Conservation (phyloP, 2,888 invertebrate species). For the Macrosoma leucophasiata region DNA sequence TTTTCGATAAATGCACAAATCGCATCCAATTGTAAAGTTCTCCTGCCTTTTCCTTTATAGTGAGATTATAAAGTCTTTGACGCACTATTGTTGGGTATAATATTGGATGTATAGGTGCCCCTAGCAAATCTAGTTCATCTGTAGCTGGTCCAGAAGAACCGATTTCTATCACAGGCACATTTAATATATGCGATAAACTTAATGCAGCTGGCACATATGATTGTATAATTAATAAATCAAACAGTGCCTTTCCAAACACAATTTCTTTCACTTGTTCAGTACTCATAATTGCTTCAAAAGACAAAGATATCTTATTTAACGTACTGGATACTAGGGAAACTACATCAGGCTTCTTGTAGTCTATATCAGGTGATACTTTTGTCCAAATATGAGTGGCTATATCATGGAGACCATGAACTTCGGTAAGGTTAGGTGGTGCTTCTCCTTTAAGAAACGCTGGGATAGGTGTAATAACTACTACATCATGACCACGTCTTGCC, state of each 20-base stretch:
- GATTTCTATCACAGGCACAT: conserved; percentile 37
- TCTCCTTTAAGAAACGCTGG: conserved; percentile 27
- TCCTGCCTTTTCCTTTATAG: conserved; percentile 31
- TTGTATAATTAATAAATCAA: conserved; percentile 40
- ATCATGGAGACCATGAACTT: conserved; percentile 36
- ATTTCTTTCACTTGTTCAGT: conserved; percentile 28
- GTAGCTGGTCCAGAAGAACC: conserved; percentile 31
- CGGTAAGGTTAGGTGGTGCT: conserved; percentile 32
- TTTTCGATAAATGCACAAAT: too few species aligned
- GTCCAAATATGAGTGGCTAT: conserved; percentile 21
- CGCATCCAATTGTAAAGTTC: conserved; percentile 28
- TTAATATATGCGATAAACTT: conserved; percentile 33
- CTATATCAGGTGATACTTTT: background rate
- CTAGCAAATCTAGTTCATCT: conserved; percentile 26
- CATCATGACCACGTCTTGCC: conserved; percentile 41
- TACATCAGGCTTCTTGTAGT: background rate
- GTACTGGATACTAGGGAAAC: conserved; percentile 16
- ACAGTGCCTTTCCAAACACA: conserved; percentile 23
- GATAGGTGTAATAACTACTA: conserved; percentile 40
- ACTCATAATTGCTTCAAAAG: conserved; percentile 26
- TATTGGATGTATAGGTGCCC: conserved; percentile 33
- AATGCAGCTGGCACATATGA: conserved; percentile 26
- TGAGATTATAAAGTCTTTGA: conserved; percentile 29
- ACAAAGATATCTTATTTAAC: conserved; percentile 3
- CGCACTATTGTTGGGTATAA: conserved; percentile 30